Evolutionary conservation across 2,888 invertebrate species (phyloP).

Genomic region (Drosophila gaucha): DNA sequence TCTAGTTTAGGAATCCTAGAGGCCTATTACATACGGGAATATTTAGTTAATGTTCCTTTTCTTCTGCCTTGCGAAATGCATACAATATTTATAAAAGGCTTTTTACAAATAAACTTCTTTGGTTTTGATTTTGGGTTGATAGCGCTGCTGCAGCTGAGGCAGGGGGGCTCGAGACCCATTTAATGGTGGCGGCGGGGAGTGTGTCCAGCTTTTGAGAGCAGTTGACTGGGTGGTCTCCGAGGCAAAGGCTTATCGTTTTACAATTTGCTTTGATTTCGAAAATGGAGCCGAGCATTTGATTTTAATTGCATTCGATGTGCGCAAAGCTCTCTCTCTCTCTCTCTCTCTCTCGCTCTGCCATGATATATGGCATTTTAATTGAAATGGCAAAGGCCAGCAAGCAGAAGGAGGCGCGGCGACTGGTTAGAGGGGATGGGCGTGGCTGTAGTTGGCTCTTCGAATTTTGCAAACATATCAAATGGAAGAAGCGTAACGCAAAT

Average conservation of each 20-base stretch:
- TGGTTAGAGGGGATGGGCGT: not conserved
- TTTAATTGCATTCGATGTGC: conserved; percentile 80
- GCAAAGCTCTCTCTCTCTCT: conserved; percentile 24
- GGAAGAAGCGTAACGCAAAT: conserved; percentile 42
- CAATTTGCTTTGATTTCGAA: conserved; percentile 71
- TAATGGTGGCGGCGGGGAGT: no score
- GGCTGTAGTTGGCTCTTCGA: not conserved
- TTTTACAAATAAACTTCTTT: no score
- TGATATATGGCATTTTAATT: conserved; percentile 77
- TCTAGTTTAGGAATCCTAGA: no score
- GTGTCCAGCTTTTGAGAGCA: not conserved
- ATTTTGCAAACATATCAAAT: conserved; percentile 46
- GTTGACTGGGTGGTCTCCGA: not conserved
- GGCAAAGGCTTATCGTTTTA: conserved; percentile 61
- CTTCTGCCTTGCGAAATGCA: no score
- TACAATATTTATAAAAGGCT: no score
- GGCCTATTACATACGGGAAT: no score
- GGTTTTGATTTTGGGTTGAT: no score
- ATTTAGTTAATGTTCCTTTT: no score
- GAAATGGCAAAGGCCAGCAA: conserved; percentile 64
- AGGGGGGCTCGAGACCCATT: no score
- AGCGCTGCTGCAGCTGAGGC: no score
- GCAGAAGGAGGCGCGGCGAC: conserved; percentile 1
- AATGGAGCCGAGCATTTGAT: conserved; percentile 65
- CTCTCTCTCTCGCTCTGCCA: not conserved